Evolutionary conservation across 92 coral and sea anemone species (phyloP).

Genomic region (Palythoa grandis): DNA sequence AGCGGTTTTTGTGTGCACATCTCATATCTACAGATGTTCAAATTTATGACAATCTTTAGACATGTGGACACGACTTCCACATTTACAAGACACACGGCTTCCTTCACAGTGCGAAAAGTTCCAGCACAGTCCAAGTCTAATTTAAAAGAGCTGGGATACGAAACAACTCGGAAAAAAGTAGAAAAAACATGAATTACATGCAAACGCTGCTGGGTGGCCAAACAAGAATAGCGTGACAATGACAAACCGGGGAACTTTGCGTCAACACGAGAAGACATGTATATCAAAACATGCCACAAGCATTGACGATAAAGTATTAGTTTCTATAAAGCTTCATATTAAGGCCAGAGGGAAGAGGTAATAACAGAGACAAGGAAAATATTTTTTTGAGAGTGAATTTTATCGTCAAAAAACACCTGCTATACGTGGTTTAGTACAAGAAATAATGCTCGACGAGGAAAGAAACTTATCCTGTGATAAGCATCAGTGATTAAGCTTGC

Average conservation of each 20-base stretch:
- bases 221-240: constrained; percentile 39
- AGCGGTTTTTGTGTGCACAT: constrained; percentile 44
- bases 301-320: constrained; percentile 30
- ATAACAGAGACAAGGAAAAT: constrained; percentile 6
- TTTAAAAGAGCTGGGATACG: not conserved
- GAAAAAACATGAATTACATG: not conserved
- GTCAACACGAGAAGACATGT: constrained; percentile 33
- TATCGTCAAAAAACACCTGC: constrained; percentile 39
- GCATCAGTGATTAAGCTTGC: constrained; percentile 36
- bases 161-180: not conserved
- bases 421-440: not conserved
- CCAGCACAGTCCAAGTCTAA: not conserved
- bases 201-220: constrained; percentile 27
- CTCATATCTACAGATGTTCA: not conserved
- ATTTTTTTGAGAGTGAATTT: not conserved
- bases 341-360: constrained; percentile 17
- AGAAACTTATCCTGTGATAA: constrained; percentile 31
- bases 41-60: not conserved
- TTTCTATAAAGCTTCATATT: constrained; percentile 18
- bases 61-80: not conserved
- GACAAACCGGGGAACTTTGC: not conserved
- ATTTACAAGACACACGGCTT: not conserved
- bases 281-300: constrained; percentile 42
- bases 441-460: constrained; percentile 4
- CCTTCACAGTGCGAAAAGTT: not conserved